Percentiles rank a stretch among this genome's conserved stretches.
Evolutionary conservation across 2,888 invertebrate genomes (phyloP).

Genomic region (Nemotelus pantherinus): DNA sequence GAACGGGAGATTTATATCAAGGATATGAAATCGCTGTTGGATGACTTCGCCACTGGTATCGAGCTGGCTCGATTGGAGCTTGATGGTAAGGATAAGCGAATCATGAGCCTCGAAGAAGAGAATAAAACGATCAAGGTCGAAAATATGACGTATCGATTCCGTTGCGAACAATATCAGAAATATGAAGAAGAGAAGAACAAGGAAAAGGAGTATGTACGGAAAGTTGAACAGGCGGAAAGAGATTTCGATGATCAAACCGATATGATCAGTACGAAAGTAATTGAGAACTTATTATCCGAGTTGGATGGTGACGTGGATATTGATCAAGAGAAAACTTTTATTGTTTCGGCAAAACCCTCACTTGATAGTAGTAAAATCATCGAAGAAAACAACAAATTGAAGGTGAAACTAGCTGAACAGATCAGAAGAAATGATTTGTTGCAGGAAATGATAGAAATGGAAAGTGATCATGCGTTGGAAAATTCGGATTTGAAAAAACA

Average conservation of each 20-base stretch:
- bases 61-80: constrained; percentile 63
- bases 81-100: constrained; percentile 62
- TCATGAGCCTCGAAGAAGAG: constrained; percentile 60
- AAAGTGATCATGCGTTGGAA: constrained; percentile 50
- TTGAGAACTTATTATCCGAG: constrained; percentile 50
- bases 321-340: constrained; percentile 23
- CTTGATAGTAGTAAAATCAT: constrained; percentile 46
- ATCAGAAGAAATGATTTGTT: constrained; percentile 50
- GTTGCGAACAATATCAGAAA: constrained; percentile 49
- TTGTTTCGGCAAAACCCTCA: background rate
- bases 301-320: constrained; percentile 44
- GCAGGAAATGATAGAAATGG: constrained; percentile 52
- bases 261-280: constrained; percentile 49
- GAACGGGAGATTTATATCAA: constrained; percentile 63
- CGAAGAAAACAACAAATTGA: constrained; percentile 51
- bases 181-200: constrained; percentile 30
- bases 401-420: constrained; percentile 50
- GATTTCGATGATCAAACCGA: constrained; percentile 45
- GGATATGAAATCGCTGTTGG: constrained; percentile 64
- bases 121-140: constrained; percentile 63
- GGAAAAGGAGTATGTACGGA: constrained; percentile 21
- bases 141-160: constrained; percentile 61
- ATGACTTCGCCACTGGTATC: constrained; percentile 64
- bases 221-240: constrained; percentile 46
- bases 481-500: constrained; percentile 48